phyloP scores from a whole-genome alignment of 37 sponge, comb jelly and placozoan genomes.

The Eunapius fragilis region DNA sequence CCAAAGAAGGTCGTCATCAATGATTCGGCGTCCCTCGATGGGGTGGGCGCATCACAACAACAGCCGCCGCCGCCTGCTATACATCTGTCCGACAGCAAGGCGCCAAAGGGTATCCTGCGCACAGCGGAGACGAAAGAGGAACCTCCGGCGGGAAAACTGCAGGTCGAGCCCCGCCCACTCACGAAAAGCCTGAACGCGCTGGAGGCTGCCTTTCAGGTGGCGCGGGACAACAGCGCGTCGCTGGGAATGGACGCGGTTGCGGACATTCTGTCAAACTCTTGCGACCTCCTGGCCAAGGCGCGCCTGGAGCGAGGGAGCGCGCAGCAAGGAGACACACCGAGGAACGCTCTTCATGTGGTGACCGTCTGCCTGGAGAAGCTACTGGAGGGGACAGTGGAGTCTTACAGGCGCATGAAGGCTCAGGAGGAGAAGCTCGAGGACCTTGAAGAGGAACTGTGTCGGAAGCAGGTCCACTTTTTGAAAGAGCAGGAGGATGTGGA shows the following conservation, averaged over 20 bases:
- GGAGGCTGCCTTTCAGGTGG: background rate
- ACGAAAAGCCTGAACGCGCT: background rate
- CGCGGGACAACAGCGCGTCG: background rate
- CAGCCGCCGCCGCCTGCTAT: background rate
- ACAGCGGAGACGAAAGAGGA: background rate
- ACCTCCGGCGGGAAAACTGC: background rate
- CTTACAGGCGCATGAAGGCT: background rate
- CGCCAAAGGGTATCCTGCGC: background rate
- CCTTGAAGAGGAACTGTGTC: slow-evolving; percentile 9
- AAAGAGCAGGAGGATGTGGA: slow-evolving; percentile 17
- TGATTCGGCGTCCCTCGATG: background rate
- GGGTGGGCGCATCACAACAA: background rate
- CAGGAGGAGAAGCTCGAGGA: slow-evolving; percentile 8
- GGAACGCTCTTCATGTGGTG: slow-evolving; percentile 3
- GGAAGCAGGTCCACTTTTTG: slow-evolving; percentile 16
- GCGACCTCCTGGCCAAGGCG: background rate
- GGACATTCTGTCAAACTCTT: background rate
- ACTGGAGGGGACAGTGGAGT: background rate
- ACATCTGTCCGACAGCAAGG: background rate
- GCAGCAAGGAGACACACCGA: background rate
- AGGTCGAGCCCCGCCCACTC: slow-evolving; percentile 10
- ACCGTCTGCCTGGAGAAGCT: background rate
- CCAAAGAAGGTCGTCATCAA: slow-evolving; percentile 4
- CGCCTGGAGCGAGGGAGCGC: background rate
- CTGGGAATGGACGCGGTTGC: background rate